Conservation (phyloP, 2,797 vertebrate genomes). For the Lacerta agilis region DNA sequence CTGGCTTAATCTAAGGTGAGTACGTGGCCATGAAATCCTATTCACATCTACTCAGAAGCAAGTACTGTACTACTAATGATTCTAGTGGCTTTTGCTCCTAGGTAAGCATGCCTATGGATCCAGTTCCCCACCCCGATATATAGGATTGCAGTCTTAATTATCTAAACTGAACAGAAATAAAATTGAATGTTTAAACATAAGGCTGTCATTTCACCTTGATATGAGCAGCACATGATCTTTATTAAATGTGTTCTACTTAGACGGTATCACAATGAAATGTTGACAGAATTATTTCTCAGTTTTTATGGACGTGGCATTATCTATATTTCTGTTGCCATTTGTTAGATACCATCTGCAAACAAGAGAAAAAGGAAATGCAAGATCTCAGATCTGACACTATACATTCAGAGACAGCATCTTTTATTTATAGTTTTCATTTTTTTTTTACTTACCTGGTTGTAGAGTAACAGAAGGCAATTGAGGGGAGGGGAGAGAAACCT, state of each 20-base stretch:
- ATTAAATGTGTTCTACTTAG: slow-evolving; percentile 2
- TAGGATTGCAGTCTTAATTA: not conserved
- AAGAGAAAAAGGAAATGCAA: not conserved
- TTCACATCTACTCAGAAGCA: not conserved
- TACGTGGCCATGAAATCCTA: not conserved
- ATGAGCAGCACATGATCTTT: not conserved
- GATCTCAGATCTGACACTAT: not conserved
- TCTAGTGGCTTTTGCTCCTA: not conserved
- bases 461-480: not conserved
- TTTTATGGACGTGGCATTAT: not conserved
- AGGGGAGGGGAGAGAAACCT: not conserved
- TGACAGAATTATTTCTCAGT: slow-evolving; percentile 15
- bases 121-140: no score
- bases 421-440: not conserved
- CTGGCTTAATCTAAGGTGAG: not conserved
- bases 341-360: not conserved
- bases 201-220: slow-evolving; percentile 8
- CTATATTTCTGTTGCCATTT: not conserved
- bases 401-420: not conserved
- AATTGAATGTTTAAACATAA: slow-evolving; percentile 13
- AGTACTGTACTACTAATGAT: no score
- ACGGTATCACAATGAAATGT: not conserved
- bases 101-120: not conserved
- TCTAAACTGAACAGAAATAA: not conserved
- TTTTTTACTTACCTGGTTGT: not conserved